Base-by-base conservation (phyloP, 92 coral and sea anemone genomes). In the Zoanthus sansibaricus region DNA sequence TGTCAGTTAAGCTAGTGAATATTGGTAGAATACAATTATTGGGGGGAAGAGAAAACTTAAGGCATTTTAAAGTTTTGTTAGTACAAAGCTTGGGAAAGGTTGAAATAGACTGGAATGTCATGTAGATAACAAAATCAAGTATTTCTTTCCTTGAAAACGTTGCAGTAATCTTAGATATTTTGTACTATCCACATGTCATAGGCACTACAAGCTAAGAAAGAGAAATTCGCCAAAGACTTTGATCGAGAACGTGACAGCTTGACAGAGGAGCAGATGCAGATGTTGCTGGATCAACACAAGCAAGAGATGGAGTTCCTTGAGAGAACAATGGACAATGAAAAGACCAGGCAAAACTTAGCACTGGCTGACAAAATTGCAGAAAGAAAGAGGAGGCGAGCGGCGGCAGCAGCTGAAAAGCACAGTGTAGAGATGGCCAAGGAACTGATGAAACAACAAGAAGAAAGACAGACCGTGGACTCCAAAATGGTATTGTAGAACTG, bases 321-420 rank as follows among this genome's bases (percentile, higher is more conserved):
- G 77, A 90, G 97, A 61, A 97, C 94, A 78, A 90, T 97, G 79
- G 98, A 97, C 82, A 92, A 92, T 6, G 99, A 97, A 78, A 97
- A 93, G 87, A 91, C 86, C 46, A 87, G 99, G 76, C 99, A 97
- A 87, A 54, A 90, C 71, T 87, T 91, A 71, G 91, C 99, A 14
- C 90, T 97, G 61, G 83, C 91, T 45, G 93, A 92, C n/a, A 97
- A 95, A 85, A 97, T 97, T 45, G 93, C 92, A 4, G 99, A 95
- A 86, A 87, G 96, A 75, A 89, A 89, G 82, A 91, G 87, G 75
- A 88, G 95, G 14, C 92, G 93, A 31, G 97, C 99, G 15, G 99
- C 93, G 18, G 95, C 98, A 0, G 82, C 92, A 33, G 92, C 94
- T 10, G 93, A 94, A 11, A 97, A 87, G 59, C 99, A 95, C 85